Evolutionary conservation across 2,113 vertebrate species (phyloP).

Genomic region (Passer montanus): DNA sequence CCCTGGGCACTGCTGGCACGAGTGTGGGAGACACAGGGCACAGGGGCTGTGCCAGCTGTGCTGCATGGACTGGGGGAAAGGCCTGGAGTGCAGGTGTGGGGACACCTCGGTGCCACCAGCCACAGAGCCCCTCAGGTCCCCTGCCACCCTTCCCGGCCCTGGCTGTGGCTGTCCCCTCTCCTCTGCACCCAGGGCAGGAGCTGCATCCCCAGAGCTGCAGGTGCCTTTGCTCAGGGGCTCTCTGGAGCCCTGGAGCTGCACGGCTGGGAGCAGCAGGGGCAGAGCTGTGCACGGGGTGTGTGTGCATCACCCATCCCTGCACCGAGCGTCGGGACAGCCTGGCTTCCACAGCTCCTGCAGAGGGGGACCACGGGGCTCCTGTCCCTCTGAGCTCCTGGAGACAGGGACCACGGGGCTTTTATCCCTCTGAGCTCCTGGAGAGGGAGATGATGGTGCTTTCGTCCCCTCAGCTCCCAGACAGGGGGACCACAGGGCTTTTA

Average conservation of each 20-base stretch:
- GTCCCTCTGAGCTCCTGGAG: neutral
- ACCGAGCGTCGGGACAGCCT: fast-evolving
- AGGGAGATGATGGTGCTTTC: neutral
- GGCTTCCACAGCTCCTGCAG: fast-evolving
- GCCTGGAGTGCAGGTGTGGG: neutral
- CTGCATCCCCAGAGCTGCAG: neutral
- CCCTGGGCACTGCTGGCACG: fast-evolving
- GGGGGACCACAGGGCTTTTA: neutral
- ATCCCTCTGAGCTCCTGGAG: neutral
- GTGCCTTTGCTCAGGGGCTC: neutral
- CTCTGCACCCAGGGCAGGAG: fast-evolving
- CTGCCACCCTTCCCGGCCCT: neutral
- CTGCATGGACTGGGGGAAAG: fast-evolving
- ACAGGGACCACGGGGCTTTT: neutral
- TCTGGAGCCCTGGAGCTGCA: neutral
- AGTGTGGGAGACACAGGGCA: fast-evolving
- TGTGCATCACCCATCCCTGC: fast-evolving
- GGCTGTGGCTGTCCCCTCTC: neutral
- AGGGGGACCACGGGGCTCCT: fast-evolving
- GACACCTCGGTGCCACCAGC: neutral
- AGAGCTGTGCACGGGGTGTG: fast-evolving
- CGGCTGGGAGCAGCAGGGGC: fast-evolving
- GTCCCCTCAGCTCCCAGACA: neutral
- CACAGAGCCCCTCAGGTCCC: fast-evolving
- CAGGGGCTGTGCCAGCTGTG: neutral